These are phyloP conservation scores for Caenorhabditis latens DNA, from an alignment of 1,140 invertebrate species.

Conservation along the genomic window DNA sequence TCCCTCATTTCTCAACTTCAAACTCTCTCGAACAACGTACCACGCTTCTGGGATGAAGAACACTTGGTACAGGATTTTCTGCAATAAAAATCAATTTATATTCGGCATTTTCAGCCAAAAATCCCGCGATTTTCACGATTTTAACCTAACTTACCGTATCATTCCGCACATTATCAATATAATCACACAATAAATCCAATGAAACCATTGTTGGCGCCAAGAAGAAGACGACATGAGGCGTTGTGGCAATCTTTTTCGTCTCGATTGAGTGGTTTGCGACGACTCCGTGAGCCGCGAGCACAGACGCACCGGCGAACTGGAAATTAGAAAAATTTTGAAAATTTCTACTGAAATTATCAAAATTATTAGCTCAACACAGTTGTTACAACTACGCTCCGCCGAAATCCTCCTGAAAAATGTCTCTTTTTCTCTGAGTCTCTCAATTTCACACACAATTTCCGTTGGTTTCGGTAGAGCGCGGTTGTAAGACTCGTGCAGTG, in stretches of 20 bases:
- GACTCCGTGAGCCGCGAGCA: conserved; percentile 44
- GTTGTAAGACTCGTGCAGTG: too few species aligned
- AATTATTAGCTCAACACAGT: too few species aligned
- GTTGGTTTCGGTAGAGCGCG: too few species aligned
- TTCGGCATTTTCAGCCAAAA: background rate
- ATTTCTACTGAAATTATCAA: too few species aligned
- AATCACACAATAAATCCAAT: conserved; percentile 57
- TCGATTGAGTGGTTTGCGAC: conserved; percentile 39
- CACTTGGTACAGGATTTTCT: conserved; percentile 61
- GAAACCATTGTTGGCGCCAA: conserved; percentile 53
- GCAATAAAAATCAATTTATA: background rate
- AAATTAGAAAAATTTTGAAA: background rate
- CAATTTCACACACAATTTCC: too few species aligned
- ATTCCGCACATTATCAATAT: conserved; percentile 56
- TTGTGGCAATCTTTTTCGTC: background rate
- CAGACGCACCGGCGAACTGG: conserved; percentile 43
- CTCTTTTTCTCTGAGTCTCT: too few species aligned
- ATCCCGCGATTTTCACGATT: background rate
- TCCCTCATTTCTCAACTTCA: conserved; percentile 54
- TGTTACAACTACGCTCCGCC: too few species aligned
- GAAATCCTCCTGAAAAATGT: too few species aligned
- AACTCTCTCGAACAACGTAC: conserved; percentile 59
- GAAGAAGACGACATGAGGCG: conserved; percentile 57
- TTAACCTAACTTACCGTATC: conserved; percentile 25
- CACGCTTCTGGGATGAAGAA: conserved; percentile 65